Conservation (phyloP, 2,888 invertebrate genomes). For the Drosophila lutescens region DNA sequence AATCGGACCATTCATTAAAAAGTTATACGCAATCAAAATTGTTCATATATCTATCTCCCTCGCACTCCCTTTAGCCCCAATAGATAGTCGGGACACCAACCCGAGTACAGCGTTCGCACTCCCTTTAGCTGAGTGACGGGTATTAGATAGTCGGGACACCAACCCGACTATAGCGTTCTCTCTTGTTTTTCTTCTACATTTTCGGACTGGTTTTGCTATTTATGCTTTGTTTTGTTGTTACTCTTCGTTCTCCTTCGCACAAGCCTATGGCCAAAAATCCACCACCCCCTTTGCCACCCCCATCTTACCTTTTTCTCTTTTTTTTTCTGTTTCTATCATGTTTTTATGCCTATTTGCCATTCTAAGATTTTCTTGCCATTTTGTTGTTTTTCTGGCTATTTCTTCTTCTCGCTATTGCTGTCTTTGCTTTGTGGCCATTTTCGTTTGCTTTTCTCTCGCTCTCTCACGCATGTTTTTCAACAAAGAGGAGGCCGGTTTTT, state of each 20-base stretch:
- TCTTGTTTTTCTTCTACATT: not conserved
- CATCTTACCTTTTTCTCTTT: not conserved
- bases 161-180: no score
- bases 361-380: conserved; percentile 43
- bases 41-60: no score
- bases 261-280: conserved; percentile 19
- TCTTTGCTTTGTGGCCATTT: conserved; percentile 53
- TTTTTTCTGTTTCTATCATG: conserved; percentile 26
- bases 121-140: no score
- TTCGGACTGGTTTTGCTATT: conserved; percentile 39
- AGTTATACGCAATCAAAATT: no score
- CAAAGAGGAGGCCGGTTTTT: conserved; percentile 69
- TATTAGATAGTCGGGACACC: no score
- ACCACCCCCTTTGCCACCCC: conserved; percentile 17
- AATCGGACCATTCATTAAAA: no score
- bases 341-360: conserved; percentile 36
- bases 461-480: conserved; percentile 66
- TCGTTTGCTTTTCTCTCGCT: conserved; percentile 39
- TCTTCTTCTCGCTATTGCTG: conserved; percentile 32
- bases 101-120: no score
- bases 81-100: no score
- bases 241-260: conserved; percentile 3
- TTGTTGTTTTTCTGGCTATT: conserved; percentile 44
- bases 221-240: conserved; percentile 31
- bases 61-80: no score